phyloP scores from a whole-genome alignment of 2,888 invertebrate genomes.

The Conus canariensis region DNA sequence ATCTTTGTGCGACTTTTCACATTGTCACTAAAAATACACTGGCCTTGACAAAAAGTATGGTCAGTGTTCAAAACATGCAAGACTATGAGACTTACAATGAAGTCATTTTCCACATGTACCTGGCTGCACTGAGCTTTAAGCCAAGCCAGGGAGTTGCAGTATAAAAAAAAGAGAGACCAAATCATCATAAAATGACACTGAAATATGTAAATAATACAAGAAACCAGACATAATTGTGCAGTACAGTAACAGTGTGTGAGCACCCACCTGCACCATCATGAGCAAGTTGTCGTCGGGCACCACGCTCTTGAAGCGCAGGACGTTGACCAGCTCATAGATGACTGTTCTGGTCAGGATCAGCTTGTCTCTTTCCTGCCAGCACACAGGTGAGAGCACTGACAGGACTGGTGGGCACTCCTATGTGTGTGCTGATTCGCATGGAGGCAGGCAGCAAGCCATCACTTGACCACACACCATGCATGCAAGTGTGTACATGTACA shows the following conservation, averaged over 20 bases:
- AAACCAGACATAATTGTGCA: too few species aligned
- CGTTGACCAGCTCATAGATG: conserved; percentile 96
- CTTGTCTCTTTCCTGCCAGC: conserved; percentile 91
- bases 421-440: too few species aligned
- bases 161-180: too few species aligned
- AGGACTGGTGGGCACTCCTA: conserved; percentile 23
- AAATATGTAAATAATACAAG: too few species aligned
- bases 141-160: too few species aligned
- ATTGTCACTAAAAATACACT: too few species aligned
- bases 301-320: conserved; percentile 95
- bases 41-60: too few species aligned
- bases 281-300: conserved; percentile 97
- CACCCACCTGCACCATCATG: conserved; percentile 87
- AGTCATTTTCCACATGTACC: too few species aligned
- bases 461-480: neutral
- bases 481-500: neutral
- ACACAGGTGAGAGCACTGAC: neutral
- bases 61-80: too few species aligned
- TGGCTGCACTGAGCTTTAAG: too few species aligned
- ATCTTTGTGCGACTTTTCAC: neutral
- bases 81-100: too few species aligned
- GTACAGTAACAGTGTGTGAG: neutral
- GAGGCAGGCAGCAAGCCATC: neutral
- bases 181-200: too few species aligned
- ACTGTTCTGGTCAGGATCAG: conserved; percentile 93